These are phyloP conservation scores for Saturnia pavonia DNA, from an alignment of 2,888 invertebrate species.

Conservation along the genomic window DNA sequence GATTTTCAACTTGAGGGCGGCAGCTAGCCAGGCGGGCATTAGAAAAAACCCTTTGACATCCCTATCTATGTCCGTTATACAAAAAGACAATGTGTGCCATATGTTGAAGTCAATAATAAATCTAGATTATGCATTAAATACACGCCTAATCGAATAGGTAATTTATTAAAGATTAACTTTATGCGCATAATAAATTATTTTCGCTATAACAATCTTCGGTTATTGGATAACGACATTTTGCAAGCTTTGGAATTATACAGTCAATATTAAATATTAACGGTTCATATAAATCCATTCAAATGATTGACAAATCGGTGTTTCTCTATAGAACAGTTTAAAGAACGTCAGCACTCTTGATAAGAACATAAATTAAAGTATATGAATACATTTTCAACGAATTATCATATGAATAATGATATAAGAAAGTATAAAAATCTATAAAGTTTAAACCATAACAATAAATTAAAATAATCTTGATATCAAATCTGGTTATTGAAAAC, in stretches of 20 bases:
- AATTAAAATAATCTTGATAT: too few species aligned
- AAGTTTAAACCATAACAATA: too few species aligned
- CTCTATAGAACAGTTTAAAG: not conserved
- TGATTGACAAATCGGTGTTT: not conserved
- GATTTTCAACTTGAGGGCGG: too few species aligned
- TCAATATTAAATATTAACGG: not conserved
- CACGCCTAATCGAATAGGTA: not conserved
- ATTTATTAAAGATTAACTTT: not conserved
- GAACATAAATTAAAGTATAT: not conserved
- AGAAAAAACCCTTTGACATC: too few species aligned
- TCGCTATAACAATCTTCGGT: not conserved
- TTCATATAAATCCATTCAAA: not conserved
- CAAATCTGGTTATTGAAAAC: too few species aligned
- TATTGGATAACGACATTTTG: not conserved
- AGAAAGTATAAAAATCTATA: too few species aligned
- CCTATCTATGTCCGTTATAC: not conserved
- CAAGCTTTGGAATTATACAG: not conserved
- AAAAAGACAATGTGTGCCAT: not conserved
- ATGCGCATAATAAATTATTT: not conserved
- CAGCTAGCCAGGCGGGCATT: too few species aligned
- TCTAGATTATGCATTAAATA: not conserved
- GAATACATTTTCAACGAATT: not conserved
- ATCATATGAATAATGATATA: not conserved
- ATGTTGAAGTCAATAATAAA: not conserved
- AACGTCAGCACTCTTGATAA: not conserved